These are phyloP conservation scores for Vandiemenella viatica DNA, from an alignment of 2,888 invertebrate species.

Conservation along the genomic window DNA sequence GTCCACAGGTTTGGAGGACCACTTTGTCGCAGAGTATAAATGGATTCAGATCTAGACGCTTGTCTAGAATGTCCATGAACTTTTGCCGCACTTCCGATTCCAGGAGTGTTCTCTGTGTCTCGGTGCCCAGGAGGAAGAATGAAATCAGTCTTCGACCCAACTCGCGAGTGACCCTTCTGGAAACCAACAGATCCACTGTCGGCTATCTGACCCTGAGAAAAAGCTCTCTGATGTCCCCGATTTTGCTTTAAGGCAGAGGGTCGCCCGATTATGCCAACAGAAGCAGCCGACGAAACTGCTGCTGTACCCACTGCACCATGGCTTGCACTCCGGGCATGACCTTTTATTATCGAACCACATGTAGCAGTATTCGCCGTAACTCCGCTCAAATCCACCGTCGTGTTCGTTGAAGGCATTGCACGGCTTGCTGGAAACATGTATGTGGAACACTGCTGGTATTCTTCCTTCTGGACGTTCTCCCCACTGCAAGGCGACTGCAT, in stretches of 20 bases:
- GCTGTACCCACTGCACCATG: conserved; percentile 54
- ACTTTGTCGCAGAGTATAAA: conserved; percentile 69
- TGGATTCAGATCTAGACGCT: conserved; percentile 76
- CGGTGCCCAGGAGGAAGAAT: conserved; percentile 76
- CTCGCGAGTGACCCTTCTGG: conserved; percentile 55
- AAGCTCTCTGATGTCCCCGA: conserved; percentile 64
- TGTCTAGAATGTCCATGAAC: conserved; percentile 63
- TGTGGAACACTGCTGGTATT: conserved; percentile 20
- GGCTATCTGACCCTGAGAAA: conserved; percentile 70
- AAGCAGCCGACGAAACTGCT: conserved; percentile 27
- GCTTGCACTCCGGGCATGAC: conserved; percentile 67
- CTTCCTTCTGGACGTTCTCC: conserved; percentile 24
- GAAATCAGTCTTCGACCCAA: conserved; percentile 77
- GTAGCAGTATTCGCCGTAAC: not conserved
- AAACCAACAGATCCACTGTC: conserved; percentile 19
- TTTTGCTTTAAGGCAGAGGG: conserved; percentile 58
- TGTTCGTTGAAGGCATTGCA: not conserved
- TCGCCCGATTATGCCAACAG: conserved; percentile 31
- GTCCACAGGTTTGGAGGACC: conserved; percentile 53
- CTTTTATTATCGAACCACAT: conserved; percentile 18
- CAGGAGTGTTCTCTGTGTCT: conserved; percentile 37
- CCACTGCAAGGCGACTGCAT: conserved; percentile 53
- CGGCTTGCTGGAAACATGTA: conserved; percentile 19
- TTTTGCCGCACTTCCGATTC: conserved; percentile 33
- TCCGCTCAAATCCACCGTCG: conserved; percentile 1